phyloP scores from a whole-genome alignment of 2,888 invertebrate species.

The Suillia variegata region DNA sequence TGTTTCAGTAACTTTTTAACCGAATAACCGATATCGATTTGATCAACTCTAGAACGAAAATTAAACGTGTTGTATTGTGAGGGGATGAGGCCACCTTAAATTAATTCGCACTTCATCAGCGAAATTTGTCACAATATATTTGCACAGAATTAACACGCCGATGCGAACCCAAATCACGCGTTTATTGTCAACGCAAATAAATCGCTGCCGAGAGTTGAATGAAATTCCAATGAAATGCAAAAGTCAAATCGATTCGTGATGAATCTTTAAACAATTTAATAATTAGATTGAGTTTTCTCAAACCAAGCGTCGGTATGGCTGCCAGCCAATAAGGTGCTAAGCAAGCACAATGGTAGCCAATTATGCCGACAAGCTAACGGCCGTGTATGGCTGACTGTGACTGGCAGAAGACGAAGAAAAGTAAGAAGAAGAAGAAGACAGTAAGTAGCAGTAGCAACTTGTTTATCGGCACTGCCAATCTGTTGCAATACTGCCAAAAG shows the following conservation, averaged over 20 bases:
- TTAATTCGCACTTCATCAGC: not conserved
- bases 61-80: too few species aligned
- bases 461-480: not conserved
- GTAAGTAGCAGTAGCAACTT: not conserved
- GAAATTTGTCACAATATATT: slow-evolving; percentile 38
- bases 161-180: slow-evolving; percentile 8
- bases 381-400: slow-evolving; percentile 4
- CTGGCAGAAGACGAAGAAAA: not conserved
- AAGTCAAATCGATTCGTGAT: too few species aligned
- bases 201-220: not conserved
- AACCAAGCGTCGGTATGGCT: not conserved
- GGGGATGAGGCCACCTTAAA: not conserved
- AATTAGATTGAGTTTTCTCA: not conserved
- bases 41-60: too few species aligned
- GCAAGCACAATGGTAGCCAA: slow-evolving; percentile 40
- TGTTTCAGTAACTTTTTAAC: too few species aligned
- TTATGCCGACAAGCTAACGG: slow-evolving; percentile 29
- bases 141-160: slow-evolving; percentile 43
- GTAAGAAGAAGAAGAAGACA: too few species aligned
- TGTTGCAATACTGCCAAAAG: not conserved
- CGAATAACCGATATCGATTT: too few species aligned
- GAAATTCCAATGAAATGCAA: not conserved
- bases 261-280: not conserved
- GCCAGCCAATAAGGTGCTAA: too few species aligned
- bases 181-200: not conserved